Evolutionary conservation across 1,140 invertebrate species (phyloP), one percentile per base, ranked within the genome.

Genomic region (Coenobita brevimanus): DNA sequence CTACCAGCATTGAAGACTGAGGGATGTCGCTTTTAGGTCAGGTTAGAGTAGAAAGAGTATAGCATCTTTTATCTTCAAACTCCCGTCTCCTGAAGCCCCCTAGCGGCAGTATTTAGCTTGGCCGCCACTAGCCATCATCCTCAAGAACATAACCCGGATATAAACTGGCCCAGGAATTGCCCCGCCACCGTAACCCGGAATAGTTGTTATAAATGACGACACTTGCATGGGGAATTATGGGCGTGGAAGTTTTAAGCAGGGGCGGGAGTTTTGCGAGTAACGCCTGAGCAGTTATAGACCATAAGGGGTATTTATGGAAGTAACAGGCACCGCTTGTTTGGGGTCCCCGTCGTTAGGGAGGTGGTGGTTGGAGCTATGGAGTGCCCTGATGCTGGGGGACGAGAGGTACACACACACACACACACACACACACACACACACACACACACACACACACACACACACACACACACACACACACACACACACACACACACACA

Each of bases 151-250:
- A 62, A 43, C 27, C 36, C 50, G 50, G 76, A 60, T 36, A 80
- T 80, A 80, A 80, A 80, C 50, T 80, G 13, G 1, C 50, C 27
- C 33, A 80, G 76, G 46, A 80, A 80, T 80, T 80, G 76, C 76
- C 27, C 33, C 50, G 54, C 76, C 50, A 21, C 50, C 76, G 62
- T 62, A 80, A 80, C n/a, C 76, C 54, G 76, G 76, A 80, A 62
- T 60, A 62, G 76, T 80, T 80, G 76, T 80, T 80, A 60, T 80
- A 60, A 80, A 62, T 80, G 57, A 80, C n/a, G 76, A 80, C 54
- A 80, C 50, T 80, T 80, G 57, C 50, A 80, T 80, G n/a, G n/a
- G 54, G 27, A 62, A 80, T 60, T 60, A 60, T 60, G 24, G 76
- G 62, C 50, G 38, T 21, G 27, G 24, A 60, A 80, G 76, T 80